Evolutionary conservation across 2,797 vertebrate species (phyloP).

Genomic region (Rhabdophis nuchalis): DNA sequence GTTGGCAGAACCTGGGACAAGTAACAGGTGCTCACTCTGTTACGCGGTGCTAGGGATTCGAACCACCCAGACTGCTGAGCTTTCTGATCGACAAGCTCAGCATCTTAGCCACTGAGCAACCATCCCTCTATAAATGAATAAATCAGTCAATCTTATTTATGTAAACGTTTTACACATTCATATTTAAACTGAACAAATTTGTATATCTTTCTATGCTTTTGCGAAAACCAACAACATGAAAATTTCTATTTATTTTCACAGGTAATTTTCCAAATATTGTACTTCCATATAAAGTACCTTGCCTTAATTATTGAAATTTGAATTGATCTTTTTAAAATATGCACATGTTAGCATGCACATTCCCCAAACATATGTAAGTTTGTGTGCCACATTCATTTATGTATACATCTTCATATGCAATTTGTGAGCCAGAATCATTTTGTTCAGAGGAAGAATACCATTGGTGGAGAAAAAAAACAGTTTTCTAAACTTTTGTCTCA

Average conservation of each 20-base stretch:
- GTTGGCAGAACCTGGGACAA: too few species aligned
- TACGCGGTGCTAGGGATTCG: too few species aligned
- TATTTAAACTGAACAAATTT: neutral
- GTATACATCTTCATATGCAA: neutral
- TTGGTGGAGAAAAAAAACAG: neutral
- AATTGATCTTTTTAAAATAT: neutral
- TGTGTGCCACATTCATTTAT: neutral
- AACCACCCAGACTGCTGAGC: too few species aligned
- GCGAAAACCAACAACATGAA: neutral
- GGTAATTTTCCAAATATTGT: neutral
- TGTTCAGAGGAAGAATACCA: neutral
- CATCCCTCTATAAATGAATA: neutral
- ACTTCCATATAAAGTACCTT: neutral
- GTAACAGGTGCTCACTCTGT: too few species aligned
- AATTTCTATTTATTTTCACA: neutral
- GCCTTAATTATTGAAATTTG: neutral
- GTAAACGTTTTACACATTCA: neutral
- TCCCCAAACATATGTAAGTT: neutral
- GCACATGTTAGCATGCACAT: neutral
- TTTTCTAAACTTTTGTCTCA: neutral
- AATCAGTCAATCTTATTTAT: neutral
- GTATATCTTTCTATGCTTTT: neutral
- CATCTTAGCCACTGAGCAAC: too few species aligned
- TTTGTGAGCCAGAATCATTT: neutral
- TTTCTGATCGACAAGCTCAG: too few species aligned